Evolutionary conservation across 2,113 vertebrate species (phyloP).

Genomic region (Macquaria ambigua): DNA sequence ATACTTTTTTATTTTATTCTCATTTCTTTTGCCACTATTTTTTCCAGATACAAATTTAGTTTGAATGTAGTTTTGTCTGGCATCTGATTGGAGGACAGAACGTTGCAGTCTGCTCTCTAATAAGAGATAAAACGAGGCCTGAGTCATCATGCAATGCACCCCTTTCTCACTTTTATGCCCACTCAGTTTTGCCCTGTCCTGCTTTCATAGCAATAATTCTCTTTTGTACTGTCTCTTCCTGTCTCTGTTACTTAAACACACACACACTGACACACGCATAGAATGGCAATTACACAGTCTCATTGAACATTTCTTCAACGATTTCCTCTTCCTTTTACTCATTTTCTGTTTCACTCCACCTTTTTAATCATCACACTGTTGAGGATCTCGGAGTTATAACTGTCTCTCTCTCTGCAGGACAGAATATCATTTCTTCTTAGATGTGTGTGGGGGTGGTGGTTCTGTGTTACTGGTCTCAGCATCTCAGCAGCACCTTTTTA

Average conservation of each 20-base stretch:
- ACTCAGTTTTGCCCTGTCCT: conserved; percentile 35
- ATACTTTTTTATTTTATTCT: neutral
- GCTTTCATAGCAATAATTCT: conserved; percentile 32
- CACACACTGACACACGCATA: conserved; percentile 5
- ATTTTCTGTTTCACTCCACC: conserved; percentile 53
- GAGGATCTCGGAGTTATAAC: conserved; percentile 55
- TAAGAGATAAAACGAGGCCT: conserved; percentile 35
- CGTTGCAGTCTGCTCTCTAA: conserved; percentile 23
- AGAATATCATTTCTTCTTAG: conserved; percentile 49
- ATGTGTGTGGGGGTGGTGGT: conserved; percentile 57
- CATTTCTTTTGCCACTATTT: neutral
- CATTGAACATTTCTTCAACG: conserved; percentile 38
- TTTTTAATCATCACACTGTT: conserved; percentile 61
- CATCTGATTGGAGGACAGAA: conserved; percentile 26
- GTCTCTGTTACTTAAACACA: conserved; percentile 25
- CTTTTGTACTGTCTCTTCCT: conserved; percentile 1
- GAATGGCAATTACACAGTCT: conserved; percentile 20
- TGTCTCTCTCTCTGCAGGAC: conserved; percentile 54
- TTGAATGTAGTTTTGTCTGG: conserved; percentile 6
- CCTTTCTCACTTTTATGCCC: conserved; percentile 33
- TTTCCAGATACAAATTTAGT: neutral
- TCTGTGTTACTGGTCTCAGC: conserved; percentile 61
- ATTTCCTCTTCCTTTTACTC: conserved; percentile 29
- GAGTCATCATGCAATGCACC: conserved; percentile 28
- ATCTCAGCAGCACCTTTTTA: conserved; percentile 69